phyloP scores from a whole-genome alignment of 2,797 vertebrate species.

The Spondyliosoma cantharus region DNA sequence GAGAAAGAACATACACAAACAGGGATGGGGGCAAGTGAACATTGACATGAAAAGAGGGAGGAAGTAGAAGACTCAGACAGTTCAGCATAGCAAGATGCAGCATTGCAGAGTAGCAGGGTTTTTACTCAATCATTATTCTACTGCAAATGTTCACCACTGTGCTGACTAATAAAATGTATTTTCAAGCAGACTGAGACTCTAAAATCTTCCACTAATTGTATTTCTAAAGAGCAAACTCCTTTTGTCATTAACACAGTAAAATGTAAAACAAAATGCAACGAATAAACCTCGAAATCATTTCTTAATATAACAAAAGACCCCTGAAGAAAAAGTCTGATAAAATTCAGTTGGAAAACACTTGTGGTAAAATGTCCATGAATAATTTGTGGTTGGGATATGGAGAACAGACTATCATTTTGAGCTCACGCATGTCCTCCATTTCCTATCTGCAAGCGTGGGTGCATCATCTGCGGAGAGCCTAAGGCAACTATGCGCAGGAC shows the following conservation, averaged over 20 bases:
- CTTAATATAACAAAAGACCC: conserved; percentile 49
- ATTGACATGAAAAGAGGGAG: neutral
- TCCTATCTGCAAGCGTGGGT: conserved; percentile 80
- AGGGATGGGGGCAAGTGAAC: neutral
- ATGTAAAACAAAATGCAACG: conserved; percentile 17
- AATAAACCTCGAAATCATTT: conserved; percentile 33
- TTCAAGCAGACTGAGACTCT: conserved; percentile 4
- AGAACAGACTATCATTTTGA: conserved; percentile 76
- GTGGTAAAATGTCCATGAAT: conserved; percentile 72
- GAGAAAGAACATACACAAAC: conserved; percentile 13
- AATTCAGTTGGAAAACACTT: conserved; percentile 65
- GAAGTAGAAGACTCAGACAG: conserved; percentile 1
- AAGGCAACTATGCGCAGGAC: conserved; percentile 80
- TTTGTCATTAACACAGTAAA: conserved; percentile 39
- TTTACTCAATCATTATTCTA: neutral
- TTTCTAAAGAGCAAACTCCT: conserved; percentile 22
- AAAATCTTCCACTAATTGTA: conserved; percentile 1
- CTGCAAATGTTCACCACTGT: conserved; percentile 2
- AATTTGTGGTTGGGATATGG: conserved; percentile 76
- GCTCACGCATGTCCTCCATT: conserved; percentile 77
- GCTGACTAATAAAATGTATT: conserved; percentile 6
- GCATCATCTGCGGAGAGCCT: conserved; percentile 77
- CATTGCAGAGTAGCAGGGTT: neutral
- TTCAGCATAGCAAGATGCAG: neutral
- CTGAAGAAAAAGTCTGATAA: conserved; percentile 49